A percentile compares a stretch with the other conserved stretches of the same genome.
Evolutionary conservation across 2,113 vertebrate genomes (phyloP).

Genomic region (Pyxicephalus adspersus): DNA sequence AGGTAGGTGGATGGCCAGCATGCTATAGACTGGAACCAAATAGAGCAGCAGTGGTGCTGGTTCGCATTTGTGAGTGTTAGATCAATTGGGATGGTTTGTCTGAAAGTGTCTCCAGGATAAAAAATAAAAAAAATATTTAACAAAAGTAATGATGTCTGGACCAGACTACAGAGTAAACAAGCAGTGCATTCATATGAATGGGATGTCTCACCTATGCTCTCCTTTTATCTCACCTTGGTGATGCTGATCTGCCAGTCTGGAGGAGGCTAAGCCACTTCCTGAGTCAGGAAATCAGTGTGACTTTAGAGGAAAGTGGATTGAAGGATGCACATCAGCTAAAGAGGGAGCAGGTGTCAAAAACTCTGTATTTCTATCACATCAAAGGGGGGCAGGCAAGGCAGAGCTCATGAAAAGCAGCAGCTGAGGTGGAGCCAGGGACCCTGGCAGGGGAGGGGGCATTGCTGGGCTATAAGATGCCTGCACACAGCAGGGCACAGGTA

Average conservation of each 20-base stretch:
- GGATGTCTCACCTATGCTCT: not conserved
- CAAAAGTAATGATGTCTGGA: too few relatives aligned
- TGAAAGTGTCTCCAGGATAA: too few relatives aligned
- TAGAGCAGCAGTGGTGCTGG: too few relatives aligned
- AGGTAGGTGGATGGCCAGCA: too few relatives aligned
- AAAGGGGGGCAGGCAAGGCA: conserved; percentile 4
- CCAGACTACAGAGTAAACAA: not conserved
- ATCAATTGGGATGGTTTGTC: too few relatives aligned
- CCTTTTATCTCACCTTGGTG: not conserved
- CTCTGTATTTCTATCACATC: conserved; percentile 12
- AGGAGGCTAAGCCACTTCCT: conserved; percentile 13
- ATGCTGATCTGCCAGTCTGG: not conserved
- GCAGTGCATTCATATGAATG: not conserved
- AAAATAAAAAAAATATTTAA: too few relatives aligned
- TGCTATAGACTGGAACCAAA: too few relatives aligned
- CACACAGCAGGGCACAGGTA: conserved; percentile 7
- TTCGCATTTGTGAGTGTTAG: too few relatives aligned
- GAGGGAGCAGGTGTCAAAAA: conserved; percentile 34
- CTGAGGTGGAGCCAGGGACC: conserved; percentile 21
- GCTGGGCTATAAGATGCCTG: conserved; percentile 3
- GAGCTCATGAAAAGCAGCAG: conserved; percentile 17
- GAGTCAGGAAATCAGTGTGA: conserved; percentile 39
- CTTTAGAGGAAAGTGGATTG: conserved; percentile 22
- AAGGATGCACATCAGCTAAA: not conserved
- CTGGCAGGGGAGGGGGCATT: not conserved